phyloP scores from a whole-genome alignment of 2,888 invertebrate species.

The Drosophila imparisetae region DNA sequence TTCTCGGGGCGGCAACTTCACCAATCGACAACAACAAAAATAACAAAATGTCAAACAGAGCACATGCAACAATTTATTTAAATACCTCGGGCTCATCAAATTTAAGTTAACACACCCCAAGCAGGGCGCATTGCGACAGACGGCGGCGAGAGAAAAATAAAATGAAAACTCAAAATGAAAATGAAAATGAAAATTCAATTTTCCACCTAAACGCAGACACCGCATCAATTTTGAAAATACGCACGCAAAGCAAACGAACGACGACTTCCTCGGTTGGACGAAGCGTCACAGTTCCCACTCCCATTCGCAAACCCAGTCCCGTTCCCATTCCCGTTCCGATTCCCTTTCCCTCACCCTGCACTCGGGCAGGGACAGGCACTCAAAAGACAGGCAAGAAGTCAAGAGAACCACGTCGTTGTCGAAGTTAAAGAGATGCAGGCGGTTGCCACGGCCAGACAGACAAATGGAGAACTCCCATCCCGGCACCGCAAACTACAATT shows the following conservation, averaged over 20 bases:
- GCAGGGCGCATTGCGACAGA: conserved; percentile 35
- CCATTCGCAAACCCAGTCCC: not conserved
- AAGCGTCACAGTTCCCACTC: conserved; percentile 23
- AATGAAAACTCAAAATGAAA: conserved; percentile 42
- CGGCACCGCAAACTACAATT: conserved; percentile 36
- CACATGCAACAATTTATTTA: conserved; percentile 81
- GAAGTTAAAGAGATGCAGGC: conserved; percentile 75
- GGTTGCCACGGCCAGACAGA: conserved; percentile 29
- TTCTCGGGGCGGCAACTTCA: conserved; percentile 47
- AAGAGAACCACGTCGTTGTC: conserved; percentile 55
- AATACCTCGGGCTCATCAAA: conserved; percentile 78
- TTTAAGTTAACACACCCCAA: conserved; percentile 65
- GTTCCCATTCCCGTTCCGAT: not conserved
- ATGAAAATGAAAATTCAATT: conserved; percentile 80
- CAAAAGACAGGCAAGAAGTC: conserved; percentile 67
- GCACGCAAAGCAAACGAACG: conserved; percentile 70
- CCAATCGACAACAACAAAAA: conserved; percentile 74
- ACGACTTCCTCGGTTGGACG: conserved; percentile 81
- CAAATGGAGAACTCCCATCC: conserved; percentile 14
- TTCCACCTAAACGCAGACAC: conserved; percentile 81
- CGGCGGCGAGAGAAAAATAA: conserved; percentile 43
- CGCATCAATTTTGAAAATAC: conserved; percentile 82
- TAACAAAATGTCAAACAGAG: conserved; percentile 82
- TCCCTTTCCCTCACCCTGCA: not conserved
- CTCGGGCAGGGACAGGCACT: conserved; percentile 34